These are phyloP conservation scores for Myotis daubentonii DNA, from an alignment of 2,797 vertebrate species.

Conservation along the genomic window DNA sequence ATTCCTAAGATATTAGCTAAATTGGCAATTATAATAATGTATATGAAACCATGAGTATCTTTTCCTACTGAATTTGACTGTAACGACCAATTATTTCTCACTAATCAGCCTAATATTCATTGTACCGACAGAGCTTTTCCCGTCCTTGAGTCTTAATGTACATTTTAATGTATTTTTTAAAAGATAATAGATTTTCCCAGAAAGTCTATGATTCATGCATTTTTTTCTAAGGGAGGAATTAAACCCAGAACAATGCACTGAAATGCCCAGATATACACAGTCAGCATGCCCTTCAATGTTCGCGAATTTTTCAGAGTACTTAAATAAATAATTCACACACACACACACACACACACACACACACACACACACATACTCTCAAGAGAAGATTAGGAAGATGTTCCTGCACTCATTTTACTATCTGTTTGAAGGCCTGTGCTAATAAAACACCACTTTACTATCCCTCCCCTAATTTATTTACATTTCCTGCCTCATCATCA, in stretches of 20 bases:
- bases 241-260: neutral
- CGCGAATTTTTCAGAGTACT: slow-evolving; percentile 20
- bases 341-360: neutral
- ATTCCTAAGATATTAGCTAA: slow-evolving; percentile 42
- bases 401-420: neutral
- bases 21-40: slow-evolving; percentile 61
- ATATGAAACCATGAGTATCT: slow-evolving; percentile 27
- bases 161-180: neutral
- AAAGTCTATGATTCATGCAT: neutral
- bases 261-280: neutral
- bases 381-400: neutral
- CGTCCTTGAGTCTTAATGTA: neutral
- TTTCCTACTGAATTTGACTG: slow-evolving; percentile 31
- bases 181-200: slow-evolving; percentile 40
- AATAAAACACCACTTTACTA: slow-evolving; percentile 67
- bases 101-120: slow-evolving; percentile 45
- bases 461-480: slow-evolving; percentile 73
- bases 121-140: neutral
- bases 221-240: neutral
- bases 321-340: neutral
- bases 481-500: slow-evolving; percentile 26
- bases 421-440: neutral
- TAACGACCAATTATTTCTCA: slow-evolving; percentile 28
- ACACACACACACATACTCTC: neutral
- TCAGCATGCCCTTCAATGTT: neutral